phyloP scores from a whole-genome alignment of 2,888 invertebrate species.

The Pristionchus arcanus region DNA sequence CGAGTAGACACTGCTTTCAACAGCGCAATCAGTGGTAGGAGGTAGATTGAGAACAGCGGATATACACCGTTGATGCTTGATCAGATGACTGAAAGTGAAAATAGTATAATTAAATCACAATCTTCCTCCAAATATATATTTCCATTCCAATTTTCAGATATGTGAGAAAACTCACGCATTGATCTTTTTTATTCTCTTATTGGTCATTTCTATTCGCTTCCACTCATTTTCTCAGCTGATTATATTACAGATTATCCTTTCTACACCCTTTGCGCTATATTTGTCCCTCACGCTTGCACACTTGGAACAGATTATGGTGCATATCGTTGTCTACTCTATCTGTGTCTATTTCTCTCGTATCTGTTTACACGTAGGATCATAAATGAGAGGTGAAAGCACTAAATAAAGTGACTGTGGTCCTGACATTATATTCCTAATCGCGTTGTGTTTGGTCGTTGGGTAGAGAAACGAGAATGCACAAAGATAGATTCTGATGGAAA shows the following conservation, averaged over 20 bases:
- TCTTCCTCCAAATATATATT: too few species aligned
- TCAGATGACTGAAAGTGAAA: conserved; percentile 62
- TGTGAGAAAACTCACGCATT: too few species aligned
- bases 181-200: background rate
- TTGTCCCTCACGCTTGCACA: background rate
- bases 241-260: conserved; percentile 1
- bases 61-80: conserved; percentile 74
- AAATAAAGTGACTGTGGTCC: background rate
- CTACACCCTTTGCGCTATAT: background rate
- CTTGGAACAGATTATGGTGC: background rate
- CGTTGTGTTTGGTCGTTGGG: background rate
- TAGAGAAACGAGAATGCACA: background rate
- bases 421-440: too few species aligned
- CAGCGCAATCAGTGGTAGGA: conserved; percentile 64
- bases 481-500: too few species aligned
- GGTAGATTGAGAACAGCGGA: conserved; percentile 67
- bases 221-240: conserved; percentile 20
- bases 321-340: background rate
- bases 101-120: background rate
- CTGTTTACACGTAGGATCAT: background rate
- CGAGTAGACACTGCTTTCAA: conserved; percentile 61
- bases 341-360: background rate
- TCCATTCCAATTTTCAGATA: too few species aligned
- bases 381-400: background rate
- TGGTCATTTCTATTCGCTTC: background rate